Base-by-base conservation (phyloP, 2,113 vertebrate genomes). In the Sphyrna mokarran region DNA sequence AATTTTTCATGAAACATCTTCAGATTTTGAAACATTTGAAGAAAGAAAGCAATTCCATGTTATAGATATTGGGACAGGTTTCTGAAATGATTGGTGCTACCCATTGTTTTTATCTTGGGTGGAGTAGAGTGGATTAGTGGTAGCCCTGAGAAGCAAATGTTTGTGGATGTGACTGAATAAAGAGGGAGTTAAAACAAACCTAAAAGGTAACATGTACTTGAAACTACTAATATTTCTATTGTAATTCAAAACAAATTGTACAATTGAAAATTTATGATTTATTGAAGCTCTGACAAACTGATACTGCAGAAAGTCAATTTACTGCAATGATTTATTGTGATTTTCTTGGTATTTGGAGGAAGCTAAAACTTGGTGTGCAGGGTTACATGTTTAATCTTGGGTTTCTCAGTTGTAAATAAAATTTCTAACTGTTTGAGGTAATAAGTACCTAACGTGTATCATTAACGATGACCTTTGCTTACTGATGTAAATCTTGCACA, bases 211-310 rank as follows among this genome's bases (percentile, higher is more conserved):
- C 29, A 7, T 54, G 33, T 16, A 37, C 14, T n/a, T n/a, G 29
- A 63, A 90, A n/a, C 54, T 87, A 48, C 48, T 26, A 26, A 14
- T 29, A 54, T 54, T 58, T 29, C 11, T 61, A 4, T 58, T 89
- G 9, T 87, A 90, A 61, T 29, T 61, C 58, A 91, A 91, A 89
- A 26, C 14, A 58, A 86, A 54, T 29, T 63, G 29, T 91, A 37
- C 54, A 91, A 58, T 91, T 63, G 58, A 91, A 91, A 91, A 91
- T 91, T 63, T 63, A 91, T 66, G 29, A 91, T 63, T 91, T n/a
- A 91, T 26, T 61, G 54, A 90, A 63, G 54, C 33, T 61, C 58
- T 90, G 87, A 58, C 26, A n/a, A n/a, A 54, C 29, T 54, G 61
- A 90, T 33, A 90, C 16, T 63, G 9, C 63, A 29, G 33, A 91